phyloP scores from a whole-genome alignment of 2,888 invertebrate genomes.

The Cremastinae sp. region DNA sequence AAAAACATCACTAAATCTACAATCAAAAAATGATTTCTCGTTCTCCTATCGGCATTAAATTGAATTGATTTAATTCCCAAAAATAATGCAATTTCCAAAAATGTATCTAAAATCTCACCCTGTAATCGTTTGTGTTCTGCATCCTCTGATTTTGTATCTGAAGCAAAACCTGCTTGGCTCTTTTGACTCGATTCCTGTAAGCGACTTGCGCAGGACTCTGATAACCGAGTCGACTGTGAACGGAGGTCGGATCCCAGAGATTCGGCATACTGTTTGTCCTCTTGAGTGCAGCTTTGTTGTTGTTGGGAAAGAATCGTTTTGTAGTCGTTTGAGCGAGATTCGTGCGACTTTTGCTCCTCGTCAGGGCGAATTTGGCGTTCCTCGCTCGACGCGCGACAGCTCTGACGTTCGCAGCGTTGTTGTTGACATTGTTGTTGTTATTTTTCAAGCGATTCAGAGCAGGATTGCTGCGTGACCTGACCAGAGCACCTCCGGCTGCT shows the following conservation, averaged over 20 bases:
- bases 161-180: conserved; percentile 75
- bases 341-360: conserved; percentile 74
- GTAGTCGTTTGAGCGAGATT: conserved; percentile 67
- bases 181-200: conserved; percentile 77
- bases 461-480: conserved; percentile 71
- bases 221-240: conserved; percentile 77
- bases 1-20: neutral
- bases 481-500: conserved; percentile 50
- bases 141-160: conserved; percentile 75
- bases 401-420: conserved; percentile 64
- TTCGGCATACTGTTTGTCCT: conserved; percentile 76
- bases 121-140: conserved; percentile 71
- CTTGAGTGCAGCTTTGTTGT: conserved; percentile 69
- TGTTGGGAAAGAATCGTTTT: conserved; percentile 67
- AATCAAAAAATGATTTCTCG: neutral
- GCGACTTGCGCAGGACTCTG: conserved; percentile 77
- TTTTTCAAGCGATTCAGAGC: conserved; percentile 66
- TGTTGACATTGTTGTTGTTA: conserved; percentile 54
- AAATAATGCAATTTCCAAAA: neutral
- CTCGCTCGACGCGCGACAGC: conserved; percentile 67
- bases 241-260: conserved; percentile 76
- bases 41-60: too few species aligned
- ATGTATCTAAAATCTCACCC: conserved; percentile 64
- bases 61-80: too few species aligned
- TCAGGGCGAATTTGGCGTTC: conserved; percentile 69